A percentile compares a stretch with the other conserved stretches of the same genome.
These are phyloP conservation scores for Cancer borealis DNA, from an alignment of 2,888 invertebrate genomes.

Conservation along the genomic window DNA sequence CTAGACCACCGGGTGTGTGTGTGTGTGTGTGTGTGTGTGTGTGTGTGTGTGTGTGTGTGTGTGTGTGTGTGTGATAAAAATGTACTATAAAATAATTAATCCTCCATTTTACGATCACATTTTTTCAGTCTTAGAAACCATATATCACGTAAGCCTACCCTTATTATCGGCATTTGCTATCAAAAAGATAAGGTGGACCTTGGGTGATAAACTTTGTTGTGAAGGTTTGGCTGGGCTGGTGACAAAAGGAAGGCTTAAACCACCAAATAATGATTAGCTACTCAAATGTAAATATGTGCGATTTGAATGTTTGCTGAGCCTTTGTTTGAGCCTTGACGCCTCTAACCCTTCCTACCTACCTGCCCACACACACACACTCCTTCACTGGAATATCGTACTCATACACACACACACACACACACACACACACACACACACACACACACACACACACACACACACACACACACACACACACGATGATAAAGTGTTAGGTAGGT, in stretches of 20 bases:
- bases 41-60: slow-evolving; percentile 38
- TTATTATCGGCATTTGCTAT: neutral
- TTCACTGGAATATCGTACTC: neutral
- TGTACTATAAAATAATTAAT: neutral
- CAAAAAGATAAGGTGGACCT: slow-evolving; percentile 8
- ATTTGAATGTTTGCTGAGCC: neutral
- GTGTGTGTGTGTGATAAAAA: neutral
- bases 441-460: slow-evolving; percentile 57
- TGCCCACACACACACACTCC: neutral
- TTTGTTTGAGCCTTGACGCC: neutral
- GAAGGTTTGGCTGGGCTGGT: neutral
- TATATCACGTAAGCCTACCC: neutral
- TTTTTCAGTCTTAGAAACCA: slow-evolving; percentile 8
- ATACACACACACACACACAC: slow-evolving; percentile 45
- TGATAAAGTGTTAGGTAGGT: neutral
- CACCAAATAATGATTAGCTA: neutral
- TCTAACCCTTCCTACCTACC: neutral
- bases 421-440: slow-evolving; percentile 61
- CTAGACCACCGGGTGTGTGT: no score
- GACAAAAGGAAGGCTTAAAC: slow-evolving; percentile 1
- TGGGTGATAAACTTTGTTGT: neutral
- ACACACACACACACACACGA: slow-evolving; percentile 51
- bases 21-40: slow-evolving; percentile 3
- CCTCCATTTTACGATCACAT: neutral
- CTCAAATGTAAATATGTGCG: neutral